Percentiles rank a stretch among this genome's conserved stretches.
These are phyloP conservation scores for Heterodera filipjevi DNA, from an alignment of 2,888 invertebrate genomes.

Conservation along the genomic window DNA sequence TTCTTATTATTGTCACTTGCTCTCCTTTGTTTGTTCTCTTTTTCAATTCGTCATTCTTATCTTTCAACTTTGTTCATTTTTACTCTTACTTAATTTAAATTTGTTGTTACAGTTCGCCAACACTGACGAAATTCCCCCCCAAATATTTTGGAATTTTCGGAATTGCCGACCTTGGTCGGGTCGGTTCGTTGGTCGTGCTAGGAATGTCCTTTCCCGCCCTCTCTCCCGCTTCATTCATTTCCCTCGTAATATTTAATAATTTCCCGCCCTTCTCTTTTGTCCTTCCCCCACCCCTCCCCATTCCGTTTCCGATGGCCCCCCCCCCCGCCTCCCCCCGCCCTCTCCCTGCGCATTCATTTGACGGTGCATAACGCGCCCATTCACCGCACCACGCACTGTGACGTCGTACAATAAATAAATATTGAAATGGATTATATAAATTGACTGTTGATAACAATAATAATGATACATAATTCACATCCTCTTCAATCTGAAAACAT, in stretches of 20 bases:
- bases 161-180: background rate
- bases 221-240: background rate
- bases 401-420: slow-evolving; percentile 2
- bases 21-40: background rate
- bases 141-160: background rate
- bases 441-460: background rate
- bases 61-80: too few relatives aligned
- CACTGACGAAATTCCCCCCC: background rate
- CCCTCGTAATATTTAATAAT: background rate
- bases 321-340: background rate
- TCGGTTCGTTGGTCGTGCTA: background rate
- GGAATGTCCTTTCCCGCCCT: background rate
- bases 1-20: too few relatives aligned
- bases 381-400: background rate
- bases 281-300: background rate
- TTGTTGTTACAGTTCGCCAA: background rate
- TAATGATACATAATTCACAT: background rate
- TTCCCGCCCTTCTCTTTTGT: background rate
- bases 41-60: background rate
- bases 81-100: too few relatives aligned
- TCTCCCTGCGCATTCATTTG: background rate
- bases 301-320: background rate
- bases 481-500: too few relatives aligned
- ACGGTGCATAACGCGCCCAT: background rate
- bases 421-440: background rate